These are phyloP conservation scores for Drosophila setosimentum DNA, from an alignment of 2,888 invertebrate species.

Conservation along the genomic window DNA sequence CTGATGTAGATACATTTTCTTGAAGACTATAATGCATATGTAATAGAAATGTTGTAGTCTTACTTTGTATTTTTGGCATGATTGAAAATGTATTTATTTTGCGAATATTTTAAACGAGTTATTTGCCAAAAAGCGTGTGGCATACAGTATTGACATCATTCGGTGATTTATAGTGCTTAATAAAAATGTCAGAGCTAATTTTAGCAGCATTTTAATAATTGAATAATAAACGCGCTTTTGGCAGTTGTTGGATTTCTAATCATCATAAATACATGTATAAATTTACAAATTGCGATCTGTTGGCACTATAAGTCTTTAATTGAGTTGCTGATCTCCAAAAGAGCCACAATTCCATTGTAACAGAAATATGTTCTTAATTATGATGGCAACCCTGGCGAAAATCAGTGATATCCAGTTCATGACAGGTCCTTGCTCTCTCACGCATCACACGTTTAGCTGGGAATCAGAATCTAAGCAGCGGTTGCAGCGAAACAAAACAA, in stretches of 20 bases:
- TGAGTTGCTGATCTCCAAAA: neutral
- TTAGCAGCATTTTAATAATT: neutral
- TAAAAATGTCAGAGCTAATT: neutral
- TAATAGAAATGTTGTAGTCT: neutral
- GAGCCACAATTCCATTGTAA: neutral
- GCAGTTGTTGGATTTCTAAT: neutral
- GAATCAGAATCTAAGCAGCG: constrained; percentile 45
- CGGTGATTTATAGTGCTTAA: constrained; percentile 39
- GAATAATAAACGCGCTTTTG: neutral
- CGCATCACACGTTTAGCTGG: constrained; percentile 36
- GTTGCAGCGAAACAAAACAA: constrained; percentile 18
- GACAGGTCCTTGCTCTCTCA: constrained; percentile 74
- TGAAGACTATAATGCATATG: neutral
- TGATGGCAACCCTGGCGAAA: constrained; percentile 33
- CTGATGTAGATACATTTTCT: constrained; percentile 2
- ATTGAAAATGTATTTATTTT: constrained; percentile 26
- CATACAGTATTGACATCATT: constrained; percentile 45
- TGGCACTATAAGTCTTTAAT: neutral
- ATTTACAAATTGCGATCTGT: neutral
- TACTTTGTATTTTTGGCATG: constrained; percentile 17
- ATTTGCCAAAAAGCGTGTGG: constrained; percentile 4
- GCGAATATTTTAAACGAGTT: constrained; percentile 36
- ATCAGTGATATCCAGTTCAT: constrained; percentile 65
- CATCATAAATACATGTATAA: neutral
- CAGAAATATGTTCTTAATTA: neutral